Conservation (phyloP, 1,140 invertebrate species). For the Drosophila orosa region DNA sequence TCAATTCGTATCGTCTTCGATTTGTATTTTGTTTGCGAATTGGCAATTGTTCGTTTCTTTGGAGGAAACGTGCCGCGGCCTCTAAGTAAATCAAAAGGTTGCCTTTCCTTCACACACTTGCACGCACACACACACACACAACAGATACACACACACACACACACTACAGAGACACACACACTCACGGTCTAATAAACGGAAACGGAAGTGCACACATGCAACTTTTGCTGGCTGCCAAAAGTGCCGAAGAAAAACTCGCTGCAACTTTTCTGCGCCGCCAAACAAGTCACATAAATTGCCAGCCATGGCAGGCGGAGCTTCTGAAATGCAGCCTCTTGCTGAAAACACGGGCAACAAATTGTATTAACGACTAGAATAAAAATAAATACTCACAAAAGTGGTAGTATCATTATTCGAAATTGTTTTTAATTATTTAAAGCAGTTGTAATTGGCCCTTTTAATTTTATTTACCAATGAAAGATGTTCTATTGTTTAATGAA, state of each 20-base stretch:
- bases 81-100: slow-evolving; percentile 77
- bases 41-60: slow-evolving; percentile 69
- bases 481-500: too few relatives aligned
- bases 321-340: slow-evolving; percentile 36
- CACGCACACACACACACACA: slow-evolving; percentile 1
- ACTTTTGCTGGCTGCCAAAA: slow-evolving; percentile 57
- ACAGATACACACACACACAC: too few relatives aligned
- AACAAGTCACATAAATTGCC: slow-evolving; percentile 67
- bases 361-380: slow-evolving; percentile 2
- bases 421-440: background rate
- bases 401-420: background rate
- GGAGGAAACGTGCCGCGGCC: slow-evolving; percentile 57
- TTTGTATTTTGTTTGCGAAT: slow-evolving; percentile 71
- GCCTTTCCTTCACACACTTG: slow-evolving; percentile 12
- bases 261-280: slow-evolving; percentile 41
- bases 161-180: too few relatives aligned
- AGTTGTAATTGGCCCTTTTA: background rate
- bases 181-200: slow-evolving; percentile 71
- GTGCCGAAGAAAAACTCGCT: slow-evolving; percentile 26
- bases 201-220: slow-evolving; percentile 75
- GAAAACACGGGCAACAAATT: slow-evolving; percentile 14
- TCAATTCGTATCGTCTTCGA: slow-evolving; percentile 49
- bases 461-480: background rate
- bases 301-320: slow-evolving; percentile 38
- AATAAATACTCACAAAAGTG: background rate